These are phyloP conservation scores for Ormyrus nitidulus DNA, from an alignment of 2,888 invertebrate genomes.

Conservation along the genomic window DNA sequence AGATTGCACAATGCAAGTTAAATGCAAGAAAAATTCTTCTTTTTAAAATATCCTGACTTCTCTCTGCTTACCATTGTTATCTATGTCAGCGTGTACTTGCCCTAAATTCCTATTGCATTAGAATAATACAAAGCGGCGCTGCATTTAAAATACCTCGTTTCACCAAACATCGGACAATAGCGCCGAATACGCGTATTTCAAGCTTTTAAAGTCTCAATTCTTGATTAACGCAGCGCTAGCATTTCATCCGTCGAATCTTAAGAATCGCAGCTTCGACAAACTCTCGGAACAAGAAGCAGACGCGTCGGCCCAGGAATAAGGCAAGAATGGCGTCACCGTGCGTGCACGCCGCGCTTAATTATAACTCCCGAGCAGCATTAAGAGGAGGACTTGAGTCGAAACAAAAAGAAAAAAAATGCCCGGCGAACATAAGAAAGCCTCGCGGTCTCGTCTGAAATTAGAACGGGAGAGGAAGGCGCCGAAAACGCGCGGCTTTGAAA, in stretches of 20 bases:
- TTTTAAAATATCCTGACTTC: slow-evolving; percentile 26
- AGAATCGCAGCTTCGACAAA: not conserved
- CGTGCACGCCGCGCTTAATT: slow-evolving; percentile 60
- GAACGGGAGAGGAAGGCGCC: slow-evolving; percentile 37
- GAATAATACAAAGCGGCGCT: not conserved
- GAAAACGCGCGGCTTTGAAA: slow-evolving; percentile 8
- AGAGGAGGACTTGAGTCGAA: not conserved
- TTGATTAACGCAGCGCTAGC: too few relatives aligned
- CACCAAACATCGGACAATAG: not conserved
- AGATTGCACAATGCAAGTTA: slow-evolving; percentile 29
- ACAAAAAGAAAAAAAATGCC: slow-evolving; percentile 6
- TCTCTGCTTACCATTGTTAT: slow-evolving; percentile 10
- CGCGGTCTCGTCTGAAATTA: slow-evolving; percentile 54
- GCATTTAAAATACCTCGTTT: not conserved
- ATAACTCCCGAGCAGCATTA: slow-evolving; percentile 57
- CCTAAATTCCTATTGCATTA: not conserved
- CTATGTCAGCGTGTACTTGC: not conserved
- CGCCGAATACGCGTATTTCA: not conserved
- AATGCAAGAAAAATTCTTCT: slow-evolving; percentile 29
- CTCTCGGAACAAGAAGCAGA: slow-evolving; percentile 21
- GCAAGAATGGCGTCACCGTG: slow-evolving; percentile 58
- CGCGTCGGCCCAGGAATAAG: slow-evolving; percentile 46
- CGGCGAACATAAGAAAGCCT: slow-evolving; percentile 25
- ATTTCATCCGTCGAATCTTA: not conserved
- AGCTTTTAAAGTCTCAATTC: too few relatives aligned